Percentiles rank a stretch among this genome's conserved stretches.
These are phyloP conservation scores for Poecilia latipinna DNA, from an alignment of 2,113 vertebrate species.

Conservation along the genomic window DNA sequence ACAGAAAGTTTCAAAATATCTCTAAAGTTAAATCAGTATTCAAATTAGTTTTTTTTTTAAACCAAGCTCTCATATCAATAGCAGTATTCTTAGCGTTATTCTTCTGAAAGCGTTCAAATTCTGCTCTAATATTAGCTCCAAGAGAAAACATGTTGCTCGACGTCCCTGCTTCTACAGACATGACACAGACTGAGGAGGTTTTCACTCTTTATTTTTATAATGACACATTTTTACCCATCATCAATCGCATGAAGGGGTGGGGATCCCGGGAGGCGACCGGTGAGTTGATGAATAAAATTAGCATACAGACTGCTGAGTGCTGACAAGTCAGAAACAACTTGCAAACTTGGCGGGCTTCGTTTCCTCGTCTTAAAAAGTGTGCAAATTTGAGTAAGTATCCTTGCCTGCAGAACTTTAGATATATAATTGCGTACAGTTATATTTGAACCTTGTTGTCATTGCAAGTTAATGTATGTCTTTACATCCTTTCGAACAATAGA, in stretches of 20 bases:
- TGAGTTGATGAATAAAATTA: constrained; percentile 69
- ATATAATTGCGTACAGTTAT: background rate
- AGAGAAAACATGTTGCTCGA: constrained; percentile 25
- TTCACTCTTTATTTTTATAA: constrained; percentile 24
- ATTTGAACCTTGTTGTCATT: background rate
- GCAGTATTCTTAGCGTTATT: background rate
- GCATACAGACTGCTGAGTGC: constrained; percentile 69
- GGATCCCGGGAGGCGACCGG: constrained; percentile 46
- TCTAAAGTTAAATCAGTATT: background rate
- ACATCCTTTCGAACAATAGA: background rate
- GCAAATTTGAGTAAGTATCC: constrained; percentile 26
- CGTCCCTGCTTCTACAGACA: constrained; percentile 30
- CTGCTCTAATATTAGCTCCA: constrained; percentile 24
- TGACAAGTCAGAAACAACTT: constrained; percentile 58
- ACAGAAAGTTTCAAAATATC: background rate
- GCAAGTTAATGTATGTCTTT: background rate
- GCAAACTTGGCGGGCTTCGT: constrained; percentile 42
- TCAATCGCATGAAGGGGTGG: constrained; percentile 51
- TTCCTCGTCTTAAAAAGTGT: constrained; percentile 41
- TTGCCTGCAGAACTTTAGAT: constrained; percentile 4
- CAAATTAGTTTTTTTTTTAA: too few species aligned
- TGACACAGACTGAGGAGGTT: background rate
- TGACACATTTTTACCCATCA: constrained; percentile 46
- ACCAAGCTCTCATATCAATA: background rate
- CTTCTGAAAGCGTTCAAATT: constrained; percentile 22